phyloP scores from a whole-genome alignment of 35 echinoderm and acorn worm genomes.

The Heliocidaris erythrogramma region DNA sequence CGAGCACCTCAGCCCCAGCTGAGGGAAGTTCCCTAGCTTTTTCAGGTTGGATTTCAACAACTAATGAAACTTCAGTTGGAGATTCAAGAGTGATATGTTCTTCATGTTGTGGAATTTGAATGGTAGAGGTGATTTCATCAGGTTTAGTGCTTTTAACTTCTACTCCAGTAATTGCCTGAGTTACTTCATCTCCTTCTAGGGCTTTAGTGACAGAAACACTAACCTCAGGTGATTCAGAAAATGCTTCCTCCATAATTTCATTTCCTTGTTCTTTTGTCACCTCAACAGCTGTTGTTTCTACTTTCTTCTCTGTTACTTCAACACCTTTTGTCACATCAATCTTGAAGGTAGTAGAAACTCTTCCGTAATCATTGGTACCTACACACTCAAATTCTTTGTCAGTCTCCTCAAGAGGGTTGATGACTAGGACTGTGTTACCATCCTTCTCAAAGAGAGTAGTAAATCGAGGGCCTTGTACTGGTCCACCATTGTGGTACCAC shows the following conservation, averaged over 20 bases:
- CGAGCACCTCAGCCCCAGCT: background rate
- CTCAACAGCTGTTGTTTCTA: background rate
- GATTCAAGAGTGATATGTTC: background rate
- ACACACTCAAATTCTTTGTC: constrained; percentile 84
- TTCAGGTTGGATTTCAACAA: no score
- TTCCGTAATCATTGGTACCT: constrained; percentile 72
- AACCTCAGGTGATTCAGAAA: background rate
- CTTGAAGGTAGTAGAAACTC: constrained; percentile 70
- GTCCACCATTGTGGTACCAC: constrained; percentile 78
- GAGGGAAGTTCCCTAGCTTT: background rate
- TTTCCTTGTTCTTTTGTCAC: constrained; percentile 23
- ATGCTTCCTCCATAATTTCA: background rate
- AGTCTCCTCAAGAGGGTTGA: constrained; percentile 68
- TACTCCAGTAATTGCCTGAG: background rate
- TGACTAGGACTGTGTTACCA: constrained; percentile 65
- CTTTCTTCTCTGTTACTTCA: constrained; percentile 18
- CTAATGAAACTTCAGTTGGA: background rate
- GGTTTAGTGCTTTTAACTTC: background rate
- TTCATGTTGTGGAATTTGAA: background rate
- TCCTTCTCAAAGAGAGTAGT: constrained; percentile 62
- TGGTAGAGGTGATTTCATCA: background rate
- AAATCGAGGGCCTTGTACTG: constrained; percentile 58
- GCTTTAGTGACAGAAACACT: background rate
- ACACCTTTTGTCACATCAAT: constrained; percentile 60
- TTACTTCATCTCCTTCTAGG: background rate